Evolutionary conservation across 1,140 invertebrate species (phyloP).

Genomic region (Varroa destructor): DNA sequence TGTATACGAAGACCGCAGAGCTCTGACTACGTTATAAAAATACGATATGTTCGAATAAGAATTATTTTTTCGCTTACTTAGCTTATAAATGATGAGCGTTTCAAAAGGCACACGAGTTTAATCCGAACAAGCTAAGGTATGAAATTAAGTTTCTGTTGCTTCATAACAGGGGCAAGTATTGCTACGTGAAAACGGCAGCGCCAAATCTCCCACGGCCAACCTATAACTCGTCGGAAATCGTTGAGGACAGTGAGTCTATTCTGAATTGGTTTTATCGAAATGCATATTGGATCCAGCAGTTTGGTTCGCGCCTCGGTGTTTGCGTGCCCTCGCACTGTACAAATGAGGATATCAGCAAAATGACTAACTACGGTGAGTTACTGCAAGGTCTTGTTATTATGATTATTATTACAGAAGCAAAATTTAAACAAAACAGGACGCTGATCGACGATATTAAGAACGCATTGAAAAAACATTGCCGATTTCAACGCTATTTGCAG

Average conservation of each 20-base stretch:
- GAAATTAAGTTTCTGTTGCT: neutral
- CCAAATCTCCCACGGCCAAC: slow-evolving; percentile 19
- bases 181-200: slow-evolving; percentile 22
- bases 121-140: too few relatives aligned
- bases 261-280: slow-evolving; percentile 22
- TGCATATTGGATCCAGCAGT: slow-evolving; percentile 19
- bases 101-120: too few relatives aligned
- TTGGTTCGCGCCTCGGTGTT: neutral
- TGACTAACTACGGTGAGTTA: slow-evolving; percentile 1
- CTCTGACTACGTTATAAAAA: too few relatives aligned
- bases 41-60: too few relatives aligned
- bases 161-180: slow-evolving; percentile 10
- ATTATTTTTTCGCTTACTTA: too few relatives aligned
- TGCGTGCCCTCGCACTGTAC: slow-evolving; percentile 20
- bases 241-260: slow-evolving; percentile 2
- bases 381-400: neutral
- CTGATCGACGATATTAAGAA: neutral
- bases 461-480: neutral
- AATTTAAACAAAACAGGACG: neutral
- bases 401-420: neutral
- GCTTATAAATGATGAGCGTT: too few relatives aligned
- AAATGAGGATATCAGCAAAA: slow-evolving; percentile 9
- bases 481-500: too few relatives aligned
- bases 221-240: neutral
- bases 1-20: too few relatives aligned